Evolutionary conservation across 1,140 invertebrate species (phyloP).

Genomic region (Adelges cooleyi): DNA sequence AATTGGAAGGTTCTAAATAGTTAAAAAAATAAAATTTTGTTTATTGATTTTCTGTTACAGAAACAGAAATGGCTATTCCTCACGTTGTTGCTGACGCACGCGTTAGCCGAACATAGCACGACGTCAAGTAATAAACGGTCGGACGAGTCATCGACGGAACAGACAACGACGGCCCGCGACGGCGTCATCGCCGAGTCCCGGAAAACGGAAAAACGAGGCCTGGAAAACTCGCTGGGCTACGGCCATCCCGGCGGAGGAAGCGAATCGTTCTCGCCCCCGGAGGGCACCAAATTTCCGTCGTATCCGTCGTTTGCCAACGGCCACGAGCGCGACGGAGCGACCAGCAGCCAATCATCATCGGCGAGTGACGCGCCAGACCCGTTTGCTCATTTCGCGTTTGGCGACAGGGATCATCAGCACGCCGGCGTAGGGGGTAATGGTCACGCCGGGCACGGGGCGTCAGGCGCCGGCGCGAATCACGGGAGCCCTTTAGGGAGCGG

Average conservation of each 20-base stretch:
- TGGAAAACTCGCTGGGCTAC: slow-evolving; percentile 40
- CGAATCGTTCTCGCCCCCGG: not conserved
- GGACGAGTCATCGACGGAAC: not conserved
- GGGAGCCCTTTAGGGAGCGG: not conserved
- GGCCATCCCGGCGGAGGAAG: not conserved
- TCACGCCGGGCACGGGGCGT: not conserved
- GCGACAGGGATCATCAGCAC: not conserved
- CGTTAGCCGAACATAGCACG: not conserved
- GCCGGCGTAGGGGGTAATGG: not conserved
- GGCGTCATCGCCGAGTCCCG: slow-evolving; percentile 42
- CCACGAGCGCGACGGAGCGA: not conserved
- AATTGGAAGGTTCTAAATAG: no score
- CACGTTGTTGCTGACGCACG: not conserved
- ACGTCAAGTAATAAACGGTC: not conserved
- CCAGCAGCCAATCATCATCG: not conserved
- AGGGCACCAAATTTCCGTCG: not conserved
- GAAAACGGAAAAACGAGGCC: slow-evolving; percentile 53
- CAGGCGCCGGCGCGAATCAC: not conserved
- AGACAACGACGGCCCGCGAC: no score
- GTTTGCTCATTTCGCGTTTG: not conserved
- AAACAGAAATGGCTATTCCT: slow-evolving; percentile 22
- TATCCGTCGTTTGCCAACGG: not conserved
- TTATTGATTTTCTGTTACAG: not conserved
- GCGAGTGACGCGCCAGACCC: not conserved
- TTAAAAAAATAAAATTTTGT: no score